These are phyloP conservation scores for Amphiduros pacificus DNA, from an alignment of 2,888 invertebrate species.

Conservation along the genomic window DNA sequence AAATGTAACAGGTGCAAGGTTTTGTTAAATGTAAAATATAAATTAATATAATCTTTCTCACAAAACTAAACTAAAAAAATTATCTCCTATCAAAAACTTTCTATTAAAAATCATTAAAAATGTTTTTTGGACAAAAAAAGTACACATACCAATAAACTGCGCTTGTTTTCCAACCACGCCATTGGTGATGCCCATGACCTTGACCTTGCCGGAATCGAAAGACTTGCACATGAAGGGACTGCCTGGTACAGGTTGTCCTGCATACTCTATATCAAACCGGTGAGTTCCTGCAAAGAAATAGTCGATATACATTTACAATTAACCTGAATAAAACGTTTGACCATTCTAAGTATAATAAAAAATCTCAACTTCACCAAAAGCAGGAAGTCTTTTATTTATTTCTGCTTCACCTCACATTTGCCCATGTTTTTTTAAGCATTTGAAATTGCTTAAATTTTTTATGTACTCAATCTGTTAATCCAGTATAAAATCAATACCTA, in stretches of 20 bases:
- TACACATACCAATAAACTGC: slow-evolving; percentile 81
- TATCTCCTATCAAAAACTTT: neutral
- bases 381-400: no score
- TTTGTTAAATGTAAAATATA: no score
- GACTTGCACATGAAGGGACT: slow-evolving; percentile 59
- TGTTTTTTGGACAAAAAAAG: neutral
- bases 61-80: neutral
- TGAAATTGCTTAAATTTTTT: no score
- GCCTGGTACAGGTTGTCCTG: slow-evolving; percentile 41
- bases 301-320: neutral
- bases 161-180: slow-evolving; percentile 85
- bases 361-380: no score
- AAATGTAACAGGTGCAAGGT: no score
- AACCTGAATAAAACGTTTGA: no score
- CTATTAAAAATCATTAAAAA: neutral
- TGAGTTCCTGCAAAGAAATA: slow-evolving; percentile 51
- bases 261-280: slow-evolving; percentile 38
- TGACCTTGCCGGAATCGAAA: slow-evolving; percentile 89
- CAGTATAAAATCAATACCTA: slow-evolving; percentile 2
- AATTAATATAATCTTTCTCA: no score
- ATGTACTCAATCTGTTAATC: no score
- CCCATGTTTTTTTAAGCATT: no score
- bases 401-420: no score
- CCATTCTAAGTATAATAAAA: no score
- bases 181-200: slow-evolving; percentile 88